phyloP scores from a whole-genome alignment of 2,888 invertebrate species.

The Microplitis manilae region DNA sequence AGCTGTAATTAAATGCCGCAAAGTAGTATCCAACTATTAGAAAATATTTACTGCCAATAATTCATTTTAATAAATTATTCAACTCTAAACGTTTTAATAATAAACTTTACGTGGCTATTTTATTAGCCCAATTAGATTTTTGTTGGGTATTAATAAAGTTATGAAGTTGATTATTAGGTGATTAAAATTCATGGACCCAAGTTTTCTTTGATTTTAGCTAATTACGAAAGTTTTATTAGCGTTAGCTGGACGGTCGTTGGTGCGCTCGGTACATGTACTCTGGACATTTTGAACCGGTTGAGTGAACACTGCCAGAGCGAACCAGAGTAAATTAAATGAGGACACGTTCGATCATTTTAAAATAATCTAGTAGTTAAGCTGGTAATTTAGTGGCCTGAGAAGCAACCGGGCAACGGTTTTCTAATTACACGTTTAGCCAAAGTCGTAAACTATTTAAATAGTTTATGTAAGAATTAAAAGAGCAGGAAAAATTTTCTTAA shows the following conservation, averaged over 20 bases:
- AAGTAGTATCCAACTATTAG: neutral
- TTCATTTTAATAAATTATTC: neutral
- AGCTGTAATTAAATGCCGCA: too few relatives aligned
- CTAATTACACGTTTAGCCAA: constrained; percentile 51
- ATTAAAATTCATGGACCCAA: neutral
- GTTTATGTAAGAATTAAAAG: constrained; percentile 21
- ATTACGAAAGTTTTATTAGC: constrained; percentile 6
- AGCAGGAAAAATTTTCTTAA: constrained; percentile 1
- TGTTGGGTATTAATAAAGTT: neutral
- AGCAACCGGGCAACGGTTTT: constrained; percentile 42
- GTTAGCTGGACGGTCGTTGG: neutral
- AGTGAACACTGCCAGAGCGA: neutral
- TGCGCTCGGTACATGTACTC: too few relatives aligned
- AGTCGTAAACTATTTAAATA: constrained; percentile 53
- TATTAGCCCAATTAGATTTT: neutral
- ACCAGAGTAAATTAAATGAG: constrained; percentile 2
- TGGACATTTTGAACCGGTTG: constrained; percentile 2
- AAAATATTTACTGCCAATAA: neutral
- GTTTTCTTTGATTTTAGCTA: constrained; percentile 7
- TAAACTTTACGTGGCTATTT: neutral
- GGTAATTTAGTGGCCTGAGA: constrained; percentile 21
- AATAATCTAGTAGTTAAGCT: constrained; percentile 2
- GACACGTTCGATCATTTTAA: constrained; percentile 11
- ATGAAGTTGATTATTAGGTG: neutral
- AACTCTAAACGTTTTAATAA: neutral